Evolutionary conservation across 1,140 invertebrate genomes (phyloP).

Genomic region (Theocolax elegans): DNA sequence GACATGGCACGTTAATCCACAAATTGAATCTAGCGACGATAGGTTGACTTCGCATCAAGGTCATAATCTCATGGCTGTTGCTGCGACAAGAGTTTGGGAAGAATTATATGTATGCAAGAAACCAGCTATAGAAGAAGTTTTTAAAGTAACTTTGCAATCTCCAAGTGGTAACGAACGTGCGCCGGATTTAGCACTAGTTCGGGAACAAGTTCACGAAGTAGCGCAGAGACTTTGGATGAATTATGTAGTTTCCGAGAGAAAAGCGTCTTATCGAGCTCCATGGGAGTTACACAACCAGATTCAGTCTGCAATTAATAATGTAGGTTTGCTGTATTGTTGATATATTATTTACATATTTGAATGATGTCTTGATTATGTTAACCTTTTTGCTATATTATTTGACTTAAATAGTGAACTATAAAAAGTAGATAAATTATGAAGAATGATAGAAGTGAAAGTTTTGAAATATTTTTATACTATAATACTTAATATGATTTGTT

Average conservation of each 20-base stretch:
- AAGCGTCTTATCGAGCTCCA: conserved; percentile 83
- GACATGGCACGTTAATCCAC: conserved; percentile 89
- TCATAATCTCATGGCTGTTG: conserved; percentile 87
- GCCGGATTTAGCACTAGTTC: conserved; percentile 80
- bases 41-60: conserved; percentile 83
- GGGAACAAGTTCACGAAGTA: conserved; percentile 86
- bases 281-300: conserved; percentile 96
- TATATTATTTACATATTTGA: too few species aligned
- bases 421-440: too few species aligned
- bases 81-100: conserved; percentile 95
- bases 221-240: conserved; percentile 90
- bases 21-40: conserved; percentile 78
- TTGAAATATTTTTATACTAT: too few species aligned
- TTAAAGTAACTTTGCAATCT: conserved; percentile 83
- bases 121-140: conserved; percentile 92
- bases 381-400: too few species aligned
- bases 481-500: background rate
- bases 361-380: too few species aligned
- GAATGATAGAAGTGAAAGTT: too few species aligned
- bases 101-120: conserved; percentile 97
- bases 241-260: conserved; percentile 90
- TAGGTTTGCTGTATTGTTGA: too few species aligned
- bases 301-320: conserved; percentile 75
- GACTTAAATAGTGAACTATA: too few species aligned
- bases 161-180: conserved; percentile 80